Base-by-base conservation (phyloP, 35 echinoderm and acorn worm species). In the Anneissia japonica region DNA sequence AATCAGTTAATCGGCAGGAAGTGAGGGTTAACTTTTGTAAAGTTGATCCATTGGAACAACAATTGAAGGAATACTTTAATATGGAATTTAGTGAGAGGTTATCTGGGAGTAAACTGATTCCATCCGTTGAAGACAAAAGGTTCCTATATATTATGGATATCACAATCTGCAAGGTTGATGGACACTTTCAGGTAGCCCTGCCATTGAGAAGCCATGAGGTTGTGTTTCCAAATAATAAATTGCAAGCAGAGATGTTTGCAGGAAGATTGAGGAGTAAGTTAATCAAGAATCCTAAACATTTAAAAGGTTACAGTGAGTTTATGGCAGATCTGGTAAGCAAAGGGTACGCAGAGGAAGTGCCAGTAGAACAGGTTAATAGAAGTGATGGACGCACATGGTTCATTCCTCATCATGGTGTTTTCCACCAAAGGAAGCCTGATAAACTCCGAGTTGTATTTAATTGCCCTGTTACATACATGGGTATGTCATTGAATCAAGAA, bases 401-500 rank as follows among this genome's bases (percentile, higher is more conserved):
- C 35, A 34, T 91, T 26, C 89, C 93, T 10, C 93, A 94, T 38
- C 88, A 91, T 30, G 51, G 46, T 31, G 93, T 94, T 13, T 64
- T 80, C 39, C 85, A 94, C 93, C 93, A 19, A 79, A 86, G 6
- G 31, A 91, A 91, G 79, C 83, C 92, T 3, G 82, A 83, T 12
- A 94, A 94, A 43, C 41, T 88, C 0, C 73, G 93, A 23, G 86
- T 94, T 6, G 84, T 91, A 0, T 95, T 78, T 64, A 82, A 91
- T 41, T n/a, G n/a, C 72, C 43, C 93, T 5, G 85, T 89, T 31
- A 79, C 21, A 72, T 93, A 84, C 81, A 30, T 84, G 30, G 87
- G 79, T 21, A 89, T 73, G 10, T 85, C 86, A 37, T 32, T 84
- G 5, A 93, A 93, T 31, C 34, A 86, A 23, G 74, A 85, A 74